Evolutionary conservation across 2,797 vertebrate species (phyloP).

Genomic region (Chloroceryle amazona): DNA sequence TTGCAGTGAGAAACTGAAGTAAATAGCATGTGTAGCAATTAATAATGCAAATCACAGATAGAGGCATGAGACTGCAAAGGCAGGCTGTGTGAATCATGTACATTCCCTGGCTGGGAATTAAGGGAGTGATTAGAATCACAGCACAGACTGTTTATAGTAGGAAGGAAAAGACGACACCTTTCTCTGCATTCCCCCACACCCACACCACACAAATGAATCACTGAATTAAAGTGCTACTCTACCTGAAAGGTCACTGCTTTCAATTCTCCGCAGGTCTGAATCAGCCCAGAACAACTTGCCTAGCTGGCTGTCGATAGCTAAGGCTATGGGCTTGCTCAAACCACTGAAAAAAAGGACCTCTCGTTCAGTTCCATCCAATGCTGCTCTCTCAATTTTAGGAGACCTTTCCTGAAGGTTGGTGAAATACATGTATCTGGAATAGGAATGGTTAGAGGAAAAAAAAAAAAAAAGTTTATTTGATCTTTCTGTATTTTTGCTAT

Average conservation of each 20-base stretch:
- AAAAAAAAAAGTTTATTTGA: not conserved
- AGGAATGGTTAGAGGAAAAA: not conserved
- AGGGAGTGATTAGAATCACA: conserved; percentile 33
- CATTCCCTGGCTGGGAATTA: conserved; percentile 58
- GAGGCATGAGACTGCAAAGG: conserved; percentile 42
- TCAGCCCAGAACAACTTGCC: conserved; percentile 97
- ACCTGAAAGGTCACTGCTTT: conserved; percentile 98
- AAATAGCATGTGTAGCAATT: conserved; percentile 46
- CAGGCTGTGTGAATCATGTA: conserved; percentile 22
- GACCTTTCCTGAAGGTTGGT: conserved; percentile 96
- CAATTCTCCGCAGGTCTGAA: conserved; percentile 94
- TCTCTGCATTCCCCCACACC: conserved; percentile 47
- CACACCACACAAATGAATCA: conserved; percentile 49
- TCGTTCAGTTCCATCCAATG: conserved; percentile 94
- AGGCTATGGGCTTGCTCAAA: conserved; percentile 91
- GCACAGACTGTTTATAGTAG: conserved; percentile 45
- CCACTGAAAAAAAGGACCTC: conserved; percentile 96
- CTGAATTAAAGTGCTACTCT: conserved; percentile 62
- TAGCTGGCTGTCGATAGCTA: conserved; percentile 92
- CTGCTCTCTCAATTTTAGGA: conserved; percentile 94
- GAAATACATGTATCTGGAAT: conserved; percentile 97
- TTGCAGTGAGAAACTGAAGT: conserved; percentile 30
- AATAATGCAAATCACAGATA: conserved; percentile 52
- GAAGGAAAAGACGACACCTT: conserved; percentile 35
- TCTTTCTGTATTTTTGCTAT: not conserved